These are phyloP conservation scores for Psephotus haematonotus DNA, from an alignment of 2,113 vertebrate species.

Conservation along the genomic window DNA sequence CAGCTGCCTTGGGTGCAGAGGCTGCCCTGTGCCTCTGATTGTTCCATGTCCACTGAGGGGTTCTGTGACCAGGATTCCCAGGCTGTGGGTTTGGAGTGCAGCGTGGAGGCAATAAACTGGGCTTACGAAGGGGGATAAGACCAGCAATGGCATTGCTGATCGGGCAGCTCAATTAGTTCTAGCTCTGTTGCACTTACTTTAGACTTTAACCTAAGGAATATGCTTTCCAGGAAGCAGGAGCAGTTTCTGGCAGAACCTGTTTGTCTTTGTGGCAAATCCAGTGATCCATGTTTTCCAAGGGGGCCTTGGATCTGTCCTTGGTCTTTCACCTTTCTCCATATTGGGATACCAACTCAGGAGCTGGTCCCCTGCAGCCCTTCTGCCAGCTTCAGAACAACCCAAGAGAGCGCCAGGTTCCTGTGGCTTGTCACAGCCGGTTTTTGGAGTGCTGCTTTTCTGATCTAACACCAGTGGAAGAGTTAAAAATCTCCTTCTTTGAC, in stretches of 20 bases:
- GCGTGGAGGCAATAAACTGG: fast-evolving
- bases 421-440: background rate
- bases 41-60: background rate
- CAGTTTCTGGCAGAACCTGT: background rate
- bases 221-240: background rate
- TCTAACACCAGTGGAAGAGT: background rate
- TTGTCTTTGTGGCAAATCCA: background rate
- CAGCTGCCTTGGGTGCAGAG: background rate
- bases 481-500: background rate
- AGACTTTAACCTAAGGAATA: background rate
- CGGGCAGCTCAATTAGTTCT: background rate
- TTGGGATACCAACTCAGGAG: background rate
- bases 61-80: background rate
- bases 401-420: background rate
- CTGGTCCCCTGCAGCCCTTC: background rate
- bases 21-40: too few relatives aligned
- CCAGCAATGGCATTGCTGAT: background rate
- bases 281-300: background rate
- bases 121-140: background rate
- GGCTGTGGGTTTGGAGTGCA: background rate
- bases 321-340: background rate
- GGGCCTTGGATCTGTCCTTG: background rate
- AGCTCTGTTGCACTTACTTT: background rate
- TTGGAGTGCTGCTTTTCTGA: background rate
- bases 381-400: background rate